These are phyloP conservation scores for Melozone crissalis DNA, from an alignment of 2,113 vertebrate genomes.

Conservation along the genomic window DNA sequence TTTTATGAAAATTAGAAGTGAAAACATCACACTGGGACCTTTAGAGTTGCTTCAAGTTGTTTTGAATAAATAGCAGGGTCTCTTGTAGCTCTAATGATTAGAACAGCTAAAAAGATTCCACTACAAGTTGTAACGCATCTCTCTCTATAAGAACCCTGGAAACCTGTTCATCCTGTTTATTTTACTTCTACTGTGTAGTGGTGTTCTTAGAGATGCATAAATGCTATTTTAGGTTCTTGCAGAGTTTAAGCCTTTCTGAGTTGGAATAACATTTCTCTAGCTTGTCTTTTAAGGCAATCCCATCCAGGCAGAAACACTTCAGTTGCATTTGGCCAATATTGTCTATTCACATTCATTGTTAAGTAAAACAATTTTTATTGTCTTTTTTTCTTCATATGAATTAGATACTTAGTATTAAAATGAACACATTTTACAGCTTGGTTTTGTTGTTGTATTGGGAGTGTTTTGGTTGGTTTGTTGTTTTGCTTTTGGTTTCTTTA, in stretches of 20 bases:
- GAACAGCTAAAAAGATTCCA: slow-evolving; percentile 32
- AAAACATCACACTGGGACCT: slow-evolving; percentile 76
- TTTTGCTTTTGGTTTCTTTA: neutral
- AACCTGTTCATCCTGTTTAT: neutral
- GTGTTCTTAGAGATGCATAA: neutral
- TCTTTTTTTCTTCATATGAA: neutral
- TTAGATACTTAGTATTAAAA: neutral
- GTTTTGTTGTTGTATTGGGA: neutral
- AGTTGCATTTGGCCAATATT: neutral
- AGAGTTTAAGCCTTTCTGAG: neutral
- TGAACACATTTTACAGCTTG: neutral
- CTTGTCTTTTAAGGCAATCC: neutral
- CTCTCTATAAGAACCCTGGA: neutral
- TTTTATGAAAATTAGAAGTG: slow-evolving; percentile 74
- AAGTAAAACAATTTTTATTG: neutral
- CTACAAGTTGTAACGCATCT: neutral
- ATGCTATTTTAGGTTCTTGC: neutral
- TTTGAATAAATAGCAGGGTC: slow-evolving; percentile 73
- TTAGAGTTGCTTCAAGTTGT: slow-evolving; percentile 74
- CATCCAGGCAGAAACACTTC: neutral
- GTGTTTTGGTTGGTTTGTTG: neutral
- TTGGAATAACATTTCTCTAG: neutral
- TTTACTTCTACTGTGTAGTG: neutral
- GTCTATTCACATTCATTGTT: neutral
- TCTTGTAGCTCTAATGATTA: slow-evolving; percentile 47